Evolutionary conservation across 2,888 invertebrate genomes (phyloP).

Genomic region (Fissipunctia ypsillon): DNA sequence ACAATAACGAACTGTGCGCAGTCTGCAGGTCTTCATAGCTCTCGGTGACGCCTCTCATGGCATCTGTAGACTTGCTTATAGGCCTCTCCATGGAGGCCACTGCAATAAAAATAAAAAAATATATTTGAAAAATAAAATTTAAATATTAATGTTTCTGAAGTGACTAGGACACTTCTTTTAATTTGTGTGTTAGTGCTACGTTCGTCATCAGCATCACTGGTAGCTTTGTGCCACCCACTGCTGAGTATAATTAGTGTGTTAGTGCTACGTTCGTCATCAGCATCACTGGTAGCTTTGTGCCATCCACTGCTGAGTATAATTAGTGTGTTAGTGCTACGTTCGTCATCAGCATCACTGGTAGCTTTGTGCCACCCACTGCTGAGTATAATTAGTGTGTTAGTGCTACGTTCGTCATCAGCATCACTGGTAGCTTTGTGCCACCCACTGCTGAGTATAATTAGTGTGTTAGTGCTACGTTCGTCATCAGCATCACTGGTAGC

Average conservation of each 20-base stretch:
- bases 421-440: too few relatives aligned
- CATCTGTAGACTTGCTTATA: constrained; percentile 29
- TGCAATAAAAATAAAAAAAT: background rate
- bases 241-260: background rate
- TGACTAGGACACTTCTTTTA: background rate
- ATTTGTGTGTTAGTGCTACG: background rate
- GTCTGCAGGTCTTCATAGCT: constrained; percentile 75
- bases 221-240: too few relatives aligned
- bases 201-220: background rate
- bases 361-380: too few relatives aligned
- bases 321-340: background rate
- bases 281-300: too few relatives aligned
- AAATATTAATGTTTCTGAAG: background rate
- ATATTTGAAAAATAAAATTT: background rate
- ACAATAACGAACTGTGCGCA: constrained; percentile 29
- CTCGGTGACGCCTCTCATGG: constrained; percentile 70
- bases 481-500: background rate
- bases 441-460: too few relatives aligned
- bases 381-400: background rate
- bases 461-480: background rate
- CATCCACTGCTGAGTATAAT: too few relatives aligned
- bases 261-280: background rate
- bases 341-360: background rate
- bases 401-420: background rate
- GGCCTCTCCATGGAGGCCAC: background rate